A percentile compares a stretch with the other conserved stretches of the same genome.
phyloP scores from a whole-genome alignment of 1,140 invertebrate species.

The Camponotus vicinus region DNA sequence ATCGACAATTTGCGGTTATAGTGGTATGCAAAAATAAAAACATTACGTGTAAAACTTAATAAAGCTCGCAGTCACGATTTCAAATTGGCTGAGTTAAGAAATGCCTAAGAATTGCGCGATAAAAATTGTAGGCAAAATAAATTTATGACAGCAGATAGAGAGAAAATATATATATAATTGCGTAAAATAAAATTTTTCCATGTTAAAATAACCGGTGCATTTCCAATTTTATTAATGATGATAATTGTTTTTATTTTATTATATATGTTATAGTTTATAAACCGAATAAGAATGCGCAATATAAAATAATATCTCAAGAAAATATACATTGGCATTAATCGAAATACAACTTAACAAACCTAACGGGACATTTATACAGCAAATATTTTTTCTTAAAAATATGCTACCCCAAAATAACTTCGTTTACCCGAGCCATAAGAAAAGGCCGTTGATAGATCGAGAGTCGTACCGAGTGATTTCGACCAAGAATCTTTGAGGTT shows the following conservation, averaged over 20 bases:
- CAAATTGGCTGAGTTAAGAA: constrained; percentile 21
- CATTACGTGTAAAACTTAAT: constrained; percentile 25
- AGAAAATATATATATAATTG: constrained; percentile 15
- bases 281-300: background rate
- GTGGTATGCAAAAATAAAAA: constrained; percentile 33
- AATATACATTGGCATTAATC: background rate
- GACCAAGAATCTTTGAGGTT: constrained; percentile 28
- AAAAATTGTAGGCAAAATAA: constrained; percentile 20
- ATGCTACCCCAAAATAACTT: background rate
- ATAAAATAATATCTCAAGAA: background rate
- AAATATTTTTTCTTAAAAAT: background rate
- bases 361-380: background rate
- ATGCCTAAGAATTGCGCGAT: constrained; percentile 30
- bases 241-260: constrained; percentile 9
- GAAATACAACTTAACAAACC: background rate
- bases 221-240: background rate
- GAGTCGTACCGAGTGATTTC: background rate
- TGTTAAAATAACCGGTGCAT: constrained; percentile 7
- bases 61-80: constrained; percentile 20
- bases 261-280: background rate
- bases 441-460: background rate
- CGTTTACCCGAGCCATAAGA: background rate
- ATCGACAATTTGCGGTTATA: constrained; percentile 9
- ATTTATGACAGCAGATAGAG: constrained; percentile 23
- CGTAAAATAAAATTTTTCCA: background rate